A percentile compares a stretch with the other conserved stretches of the same genome.
Conservation (phyloP, 2,888 invertebrate genomes). For the Bellardia pandia region DNA sequence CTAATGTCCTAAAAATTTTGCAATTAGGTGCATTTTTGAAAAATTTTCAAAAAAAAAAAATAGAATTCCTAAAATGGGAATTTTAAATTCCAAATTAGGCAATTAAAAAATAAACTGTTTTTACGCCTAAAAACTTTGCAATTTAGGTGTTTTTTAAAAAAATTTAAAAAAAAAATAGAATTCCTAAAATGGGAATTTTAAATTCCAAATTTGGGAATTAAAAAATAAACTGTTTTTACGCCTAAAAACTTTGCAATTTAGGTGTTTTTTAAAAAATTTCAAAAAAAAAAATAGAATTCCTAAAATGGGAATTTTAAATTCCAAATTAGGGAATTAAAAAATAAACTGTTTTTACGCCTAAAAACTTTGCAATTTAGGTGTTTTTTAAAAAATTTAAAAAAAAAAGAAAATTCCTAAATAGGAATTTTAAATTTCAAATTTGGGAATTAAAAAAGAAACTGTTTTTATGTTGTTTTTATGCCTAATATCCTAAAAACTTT, state of each 20-base stretch:
- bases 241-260: neutral
- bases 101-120: neutral
- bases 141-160: neutral
- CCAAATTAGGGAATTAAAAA: neutral
- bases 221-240: no score
- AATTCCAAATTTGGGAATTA: neutral
- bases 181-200: neutral
- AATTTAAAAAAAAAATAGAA: neutral
- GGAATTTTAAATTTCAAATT: no score
- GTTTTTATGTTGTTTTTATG: no score
- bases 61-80: neutral
- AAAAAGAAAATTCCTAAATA: neutral
- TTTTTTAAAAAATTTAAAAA: no score
- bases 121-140: no score
- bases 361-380: neutral
- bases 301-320: neutral
- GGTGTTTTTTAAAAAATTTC: neutral
- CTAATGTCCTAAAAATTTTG: no score
- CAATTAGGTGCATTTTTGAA: neutral
- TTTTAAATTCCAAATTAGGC: neutral
- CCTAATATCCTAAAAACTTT: no score
- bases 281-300: neutral
- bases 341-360: neutral
- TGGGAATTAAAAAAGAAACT: neutral
- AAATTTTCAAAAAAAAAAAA: neutral